phyloP scores from a whole-genome alignment of 2,797 vertebrate genomes.

The Microhierax caerulescens region DNA sequence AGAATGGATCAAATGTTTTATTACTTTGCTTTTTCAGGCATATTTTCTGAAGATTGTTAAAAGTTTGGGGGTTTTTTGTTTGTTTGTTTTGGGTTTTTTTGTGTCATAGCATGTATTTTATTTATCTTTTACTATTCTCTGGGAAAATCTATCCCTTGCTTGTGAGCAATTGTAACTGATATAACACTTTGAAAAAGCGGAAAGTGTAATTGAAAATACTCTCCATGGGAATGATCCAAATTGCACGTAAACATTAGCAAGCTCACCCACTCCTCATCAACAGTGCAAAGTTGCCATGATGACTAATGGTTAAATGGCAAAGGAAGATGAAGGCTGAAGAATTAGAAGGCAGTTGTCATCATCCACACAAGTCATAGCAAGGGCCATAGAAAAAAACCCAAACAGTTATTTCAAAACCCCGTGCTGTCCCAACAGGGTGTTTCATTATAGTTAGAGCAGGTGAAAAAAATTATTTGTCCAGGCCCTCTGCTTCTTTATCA shows the following conservation, averaged over 20 bases:
- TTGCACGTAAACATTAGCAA: neutral
- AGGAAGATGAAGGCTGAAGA: neutral
- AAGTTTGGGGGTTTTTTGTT: neutral
- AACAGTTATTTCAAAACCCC: neutral
- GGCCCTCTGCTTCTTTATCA: neutral
- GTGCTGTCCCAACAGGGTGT: neutral
- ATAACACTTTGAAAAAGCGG: neutral
- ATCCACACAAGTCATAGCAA: neutral
- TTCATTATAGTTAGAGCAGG: neutral
- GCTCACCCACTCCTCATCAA: neutral
- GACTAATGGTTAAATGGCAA: neutral
- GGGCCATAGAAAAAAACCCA: neutral
- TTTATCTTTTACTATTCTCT: neutral
- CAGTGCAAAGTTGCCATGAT: neutral
- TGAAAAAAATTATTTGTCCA: neutral
- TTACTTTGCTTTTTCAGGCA: neutral
- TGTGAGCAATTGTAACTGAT: neutral
- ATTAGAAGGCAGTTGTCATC: neutral
- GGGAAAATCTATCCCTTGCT: neutral
- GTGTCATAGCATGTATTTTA: neutral
- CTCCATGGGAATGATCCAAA: neutral
- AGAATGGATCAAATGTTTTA: conserved; percentile 2
- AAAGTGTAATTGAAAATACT: neutral
- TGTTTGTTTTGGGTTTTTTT: neutral
- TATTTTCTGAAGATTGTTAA: neutral